Evolutionary conservation across 2,888 invertebrate genomes (phyloP), one percentile per base, ranked within the genome.

Genomic region (Antheraea assamensis): DNA sequence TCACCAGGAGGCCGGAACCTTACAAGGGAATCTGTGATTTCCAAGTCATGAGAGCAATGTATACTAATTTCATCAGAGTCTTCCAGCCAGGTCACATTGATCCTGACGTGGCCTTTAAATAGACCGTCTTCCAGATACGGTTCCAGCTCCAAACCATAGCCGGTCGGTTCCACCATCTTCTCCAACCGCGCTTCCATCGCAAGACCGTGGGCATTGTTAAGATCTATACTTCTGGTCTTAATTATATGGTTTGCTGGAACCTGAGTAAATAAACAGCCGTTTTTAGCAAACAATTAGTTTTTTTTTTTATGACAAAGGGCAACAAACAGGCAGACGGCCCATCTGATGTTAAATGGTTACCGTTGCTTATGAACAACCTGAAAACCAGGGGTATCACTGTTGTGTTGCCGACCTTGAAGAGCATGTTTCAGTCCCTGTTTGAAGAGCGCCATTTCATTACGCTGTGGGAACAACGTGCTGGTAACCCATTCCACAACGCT

Each of bases 81-180:
- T 71, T 95, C 92, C 35, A 95, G 90, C 95, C 97, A 97, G 1
- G 95, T 96, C 27, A 97, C 89, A 82, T 97, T 96, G 78, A 98
- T 97, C 78, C 93, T 94, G 0, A 97, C 96, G 72, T 93, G 92
- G 0, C 97, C 98, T 74, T 94, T 95, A 84, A 97, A 98, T 19
- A 95, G 92, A 0, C 95, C 96, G 72, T 96, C 95, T 58, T 95
- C 95, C 0, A 96, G 90, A 75, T 95, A 95, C 0, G 97, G 97
- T 75, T 96, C 95, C 17, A 98, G 83, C 74, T 96, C 95, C 49
- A 98, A 82, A 31, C 95, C 93, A 85, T 98, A 98, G 7, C 95
- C 95, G 0, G 93, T 95, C 0, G 97, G 97, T 49, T 95, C 90
- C 1, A 97, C 94, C 47, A 96, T 94, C 75, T 95, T 95, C 0